phyloP scores from a whole-genome alignment of 2,888 invertebrate species.

The Tetranychus piercei region DNA sequence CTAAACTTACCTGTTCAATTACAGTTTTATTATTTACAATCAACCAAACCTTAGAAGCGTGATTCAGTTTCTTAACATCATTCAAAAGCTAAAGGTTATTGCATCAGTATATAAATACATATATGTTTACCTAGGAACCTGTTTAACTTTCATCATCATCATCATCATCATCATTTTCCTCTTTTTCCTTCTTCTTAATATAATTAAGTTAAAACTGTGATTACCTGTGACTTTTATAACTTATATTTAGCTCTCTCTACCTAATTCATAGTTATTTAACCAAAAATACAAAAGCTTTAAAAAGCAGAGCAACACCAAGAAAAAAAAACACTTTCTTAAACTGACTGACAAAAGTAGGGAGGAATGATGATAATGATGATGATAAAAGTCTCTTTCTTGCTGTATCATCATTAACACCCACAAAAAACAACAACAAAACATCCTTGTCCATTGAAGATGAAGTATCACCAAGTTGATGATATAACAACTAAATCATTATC shows the following conservation, averaged over 20 bases:
- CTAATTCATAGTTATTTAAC: background rate
- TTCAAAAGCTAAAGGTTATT: background rate
- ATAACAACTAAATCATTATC: no score
- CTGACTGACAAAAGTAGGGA: no score
- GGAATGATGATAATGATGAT: no score
- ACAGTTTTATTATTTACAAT: background rate
- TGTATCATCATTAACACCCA: background rate
- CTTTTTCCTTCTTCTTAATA: background rate
- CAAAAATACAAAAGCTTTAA: no score
- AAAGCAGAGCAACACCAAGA: no score
- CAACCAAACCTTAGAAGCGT: background rate
- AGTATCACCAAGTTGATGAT: background rate
- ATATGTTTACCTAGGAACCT: background rate
- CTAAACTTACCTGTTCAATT: background rate
- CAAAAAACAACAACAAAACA: background rate
- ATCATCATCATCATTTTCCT: background rate
- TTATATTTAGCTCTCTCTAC: background rate
- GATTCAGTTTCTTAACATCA: background rate
- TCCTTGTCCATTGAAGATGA: background rate
- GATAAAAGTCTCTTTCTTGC: no score
- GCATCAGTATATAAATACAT: background rate
- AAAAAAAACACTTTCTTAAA: no score
- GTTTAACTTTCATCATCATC: background rate
- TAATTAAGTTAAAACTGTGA: background rate
- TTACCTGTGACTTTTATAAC: background rate